Base-by-base conservation (phyloP, 2,888 invertebrate genomes). In the Emmelina monodactyla region DNA sequence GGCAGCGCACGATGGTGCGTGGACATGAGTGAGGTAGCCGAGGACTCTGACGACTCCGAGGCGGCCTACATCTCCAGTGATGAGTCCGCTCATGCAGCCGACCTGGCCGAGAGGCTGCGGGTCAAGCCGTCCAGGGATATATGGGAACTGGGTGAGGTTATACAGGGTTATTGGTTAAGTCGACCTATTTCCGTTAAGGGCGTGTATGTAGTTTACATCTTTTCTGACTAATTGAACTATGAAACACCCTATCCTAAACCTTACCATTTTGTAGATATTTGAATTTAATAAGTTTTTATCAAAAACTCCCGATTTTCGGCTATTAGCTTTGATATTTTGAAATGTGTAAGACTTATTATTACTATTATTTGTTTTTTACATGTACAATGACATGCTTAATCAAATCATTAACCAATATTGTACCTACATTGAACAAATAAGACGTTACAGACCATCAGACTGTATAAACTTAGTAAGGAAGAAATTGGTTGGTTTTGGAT, bases 21-120 rank as follows among this genome's bases (percentile, higher is more conserved):
- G 25, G 70, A 63, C 22, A 73, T 78, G 61, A 62, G 59, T 46
- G 62, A 73, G 42, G 52, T 70, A 39, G 51, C 58, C 2, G 78
- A 79, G 38, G 75, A 73, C 37, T 65, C 69, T 3, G 73, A 76
- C 36, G 76, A 76, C 38, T 47, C 58, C 37, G 79, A 78, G 42
- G 69, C 61, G 0, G 69, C 62, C 2, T 80, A 76, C 49, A 81
- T 81, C 38, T 83, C 83, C 34, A 84, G 83, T 44, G 85, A 85
- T 49, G 83, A 83, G 49, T 78, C 78, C 0, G 73, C 62, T 0
- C 72, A 75, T 25, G 76, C 72, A 1, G 65, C 61, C 3, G 83
- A 80, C 39, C 72, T 83, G 44, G 69, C 63, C 1, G 78, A 73
- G 40, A 51, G 75, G 32, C 43, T 78, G 14, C 53, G 75, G 38